A percentile compares a stretch with the other conserved stretches of the same genome.
These are phyloP conservation scores for Busseola fusca DNA, from an alignment of 2,888 invertebrate genomes.

Conservation along the genomic window DNA sequence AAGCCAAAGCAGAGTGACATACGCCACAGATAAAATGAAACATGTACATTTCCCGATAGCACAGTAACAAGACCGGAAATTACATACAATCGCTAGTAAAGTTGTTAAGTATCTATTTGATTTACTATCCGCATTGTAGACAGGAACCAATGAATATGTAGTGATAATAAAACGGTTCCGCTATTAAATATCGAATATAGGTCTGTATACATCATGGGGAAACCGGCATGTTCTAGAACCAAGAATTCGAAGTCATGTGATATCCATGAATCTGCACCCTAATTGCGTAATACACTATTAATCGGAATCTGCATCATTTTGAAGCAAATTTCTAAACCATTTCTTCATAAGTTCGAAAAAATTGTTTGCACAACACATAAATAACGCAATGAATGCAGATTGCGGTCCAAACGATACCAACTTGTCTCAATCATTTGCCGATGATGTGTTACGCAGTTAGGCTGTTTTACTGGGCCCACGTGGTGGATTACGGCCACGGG, in stretches of 20 bases:
- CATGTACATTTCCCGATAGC: slow-evolving; percentile 12
- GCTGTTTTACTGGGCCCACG: no score
- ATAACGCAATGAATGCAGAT: no score
- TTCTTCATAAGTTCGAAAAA: no score
- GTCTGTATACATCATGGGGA: neutral
- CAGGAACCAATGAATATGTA: slow-evolving; percentile 37
- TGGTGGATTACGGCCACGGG: no score
- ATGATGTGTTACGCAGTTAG: no score
- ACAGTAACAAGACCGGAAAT: slow-evolving; percentile 31
- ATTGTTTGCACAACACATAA: no score
- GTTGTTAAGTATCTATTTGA: slow-evolving; percentile 42
- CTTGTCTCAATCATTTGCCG: no score
- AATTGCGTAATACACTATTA: no score
- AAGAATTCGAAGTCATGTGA: neutral
- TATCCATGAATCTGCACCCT: neutral
- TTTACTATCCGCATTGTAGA: slow-evolving; percentile 42
- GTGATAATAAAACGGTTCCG: slow-evolving; percentile 29
- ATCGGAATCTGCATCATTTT: no score
- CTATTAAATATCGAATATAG: neutral
- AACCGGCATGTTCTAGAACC: neutral
- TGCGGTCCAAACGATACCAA: no score
- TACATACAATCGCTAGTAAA: slow-evolving; percentile 29
- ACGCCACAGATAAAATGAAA: neutral
- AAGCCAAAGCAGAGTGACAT: neutral
- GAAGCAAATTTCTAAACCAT: no score